phyloP scores from a whole-genome alignment of 2,113 vertebrate genomes.

The Psephotus haematonotus region DNA sequence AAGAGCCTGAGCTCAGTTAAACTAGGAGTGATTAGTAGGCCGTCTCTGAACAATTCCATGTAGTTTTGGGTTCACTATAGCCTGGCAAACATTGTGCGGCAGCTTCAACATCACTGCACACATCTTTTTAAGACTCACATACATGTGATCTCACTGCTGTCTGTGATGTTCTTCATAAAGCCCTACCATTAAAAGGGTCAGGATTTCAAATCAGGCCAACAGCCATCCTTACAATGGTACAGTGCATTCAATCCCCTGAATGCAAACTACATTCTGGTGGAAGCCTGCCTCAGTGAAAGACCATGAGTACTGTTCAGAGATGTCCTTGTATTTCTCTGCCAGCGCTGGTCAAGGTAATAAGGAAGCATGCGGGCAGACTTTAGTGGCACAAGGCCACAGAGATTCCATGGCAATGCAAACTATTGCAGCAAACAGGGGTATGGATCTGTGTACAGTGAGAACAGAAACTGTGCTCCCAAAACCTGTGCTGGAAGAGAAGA shows the following conservation, averaged over 20 bases:
- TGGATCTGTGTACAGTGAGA: not conserved
- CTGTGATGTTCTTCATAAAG: not conserved
- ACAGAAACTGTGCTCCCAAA: not conserved
- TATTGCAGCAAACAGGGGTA: not conserved
- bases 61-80: not conserved
- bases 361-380: not conserved
- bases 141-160: not conserved
- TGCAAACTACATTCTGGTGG: not conserved
- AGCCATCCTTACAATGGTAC: not conserved
- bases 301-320: not conserved
- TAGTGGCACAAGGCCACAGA: not conserved
- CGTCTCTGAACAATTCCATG: not conserved
- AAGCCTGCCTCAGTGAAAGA: not conserved
- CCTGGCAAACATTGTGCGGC: rapidly evolving
- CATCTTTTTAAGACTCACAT: not conserved
- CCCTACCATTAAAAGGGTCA: not conserved
- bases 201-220: not conserved
- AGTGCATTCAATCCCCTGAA: not conserved
- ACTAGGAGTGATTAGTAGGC: not conserved
- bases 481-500: not conserved
- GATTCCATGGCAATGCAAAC: not conserved
- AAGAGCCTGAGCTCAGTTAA: not conserved
- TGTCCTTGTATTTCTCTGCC: not conserved
- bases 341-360: not conserved
- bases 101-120: not conserved